Evolutionary conservation across 2,888 invertebrate species (phyloP), one percentile per base, ranked within the genome.

Genomic region (Dascillus cervinus): DNA sequence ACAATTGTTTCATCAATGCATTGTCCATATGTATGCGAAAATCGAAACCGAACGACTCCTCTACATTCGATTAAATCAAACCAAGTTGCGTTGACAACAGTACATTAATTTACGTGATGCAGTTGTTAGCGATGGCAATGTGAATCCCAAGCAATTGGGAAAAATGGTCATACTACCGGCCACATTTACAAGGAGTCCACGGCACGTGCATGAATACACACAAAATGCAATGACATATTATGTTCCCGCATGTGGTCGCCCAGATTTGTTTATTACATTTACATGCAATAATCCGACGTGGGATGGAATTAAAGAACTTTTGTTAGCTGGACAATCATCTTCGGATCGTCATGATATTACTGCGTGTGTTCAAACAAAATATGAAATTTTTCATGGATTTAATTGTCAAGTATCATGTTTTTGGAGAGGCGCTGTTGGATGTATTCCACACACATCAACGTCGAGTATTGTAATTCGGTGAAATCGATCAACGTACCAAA

Each of bases 11-110:
- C 44, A 52, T 30, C 56, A 58, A 39, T 59, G 41, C 36, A 32
- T 46, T 15, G 56, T 58, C 15, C 54, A 58, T 41, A 56, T 56
- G 56, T 59, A 53, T 35, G 55, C 41, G 2, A 58, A 58, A 50
- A 52, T 56, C 3, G n/a, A 58, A 43, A 49, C 45, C 3, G 57
- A 58, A 44, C 44, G 54, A 25, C 31, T 58, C 21, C 24, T 30
- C 28, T 59, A 35, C 39, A 43, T 60, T 13, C 24, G 45, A 26
- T 44, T 35, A 20, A 52, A 52, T 27, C 43, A 57, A 49, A 50
- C 52, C 3, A 55, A 57, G 39, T 45, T 46, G 3, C 56, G 19
- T 14, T 22, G n/a, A n/a, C n/a, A n/a, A n/a, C n/a, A n/a, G n/a
- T n/a, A n/a, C n/a, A n/a, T n/a, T n/a, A n/a, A n/a, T n/a, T n/a